Evolutionary conservation across 2,113 vertebrate species (phyloP), one percentile per base, ranked within the genome.

Genomic region (Anarhynchus alexandrinus): DNA sequence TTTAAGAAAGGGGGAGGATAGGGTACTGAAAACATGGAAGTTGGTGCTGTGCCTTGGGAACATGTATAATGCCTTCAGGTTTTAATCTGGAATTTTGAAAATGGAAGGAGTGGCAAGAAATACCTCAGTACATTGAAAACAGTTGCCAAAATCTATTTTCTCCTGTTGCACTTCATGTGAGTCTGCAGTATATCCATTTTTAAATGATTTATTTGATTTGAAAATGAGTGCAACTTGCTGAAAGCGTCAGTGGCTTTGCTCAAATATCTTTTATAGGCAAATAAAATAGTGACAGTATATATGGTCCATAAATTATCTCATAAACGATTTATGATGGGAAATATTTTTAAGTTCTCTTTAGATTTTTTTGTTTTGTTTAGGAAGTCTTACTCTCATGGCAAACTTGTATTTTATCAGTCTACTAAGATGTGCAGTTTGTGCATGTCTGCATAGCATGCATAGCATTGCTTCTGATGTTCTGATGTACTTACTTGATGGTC

Each of bases 381-480:
- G 19, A 57, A 74, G 34, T 29, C 32, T 72, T 80, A n/a, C 26
- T 81, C 45, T 80, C 79, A 8, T n/a, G 22, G 12, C 14, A 34
- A 58, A 32, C 4, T 61, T 78, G 19, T 40, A 25, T 70, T 74
- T 59, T 20, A 34, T 32, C 23, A 30, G 15, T 71, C 26, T 58
- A 2, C 20, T 55, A 27, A 84, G 9, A 21, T 47, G 30, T 77
- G 25, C 15, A 11, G 2, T 61, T 77, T 0, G 0, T 36, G 21
- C 12, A 3, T 27, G 43, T 36, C 36, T 84, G 64, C 47, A 12
- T 6, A 30, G 19, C 11, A 5, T 70, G 64, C 36, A 9, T 6
- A 30, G 19, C 12, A 4, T 51, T 65, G n/a, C 55, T 55, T 58
- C 59, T 74, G 29, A 51, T 43, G 14, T 55, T 58, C 59, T 74